These are phyloP conservation scores for Patella pellucida DNA, from an alignment of 2,888 invertebrate species.

Conservation along the genomic window DNA sequence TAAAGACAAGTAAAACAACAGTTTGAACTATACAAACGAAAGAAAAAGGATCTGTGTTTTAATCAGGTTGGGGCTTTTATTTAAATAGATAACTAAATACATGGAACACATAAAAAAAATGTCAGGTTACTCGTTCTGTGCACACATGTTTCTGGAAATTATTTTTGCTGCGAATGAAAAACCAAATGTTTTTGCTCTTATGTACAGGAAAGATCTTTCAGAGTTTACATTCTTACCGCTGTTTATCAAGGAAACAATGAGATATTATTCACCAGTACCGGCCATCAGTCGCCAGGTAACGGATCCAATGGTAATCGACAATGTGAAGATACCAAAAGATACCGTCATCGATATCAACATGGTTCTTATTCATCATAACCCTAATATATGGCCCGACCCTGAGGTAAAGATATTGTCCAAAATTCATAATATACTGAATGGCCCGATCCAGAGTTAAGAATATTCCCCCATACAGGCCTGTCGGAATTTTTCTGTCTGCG, in stretches of 20 bases:
- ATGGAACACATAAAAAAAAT: background rate
- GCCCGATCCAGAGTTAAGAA: background rate
- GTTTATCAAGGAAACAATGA: slow-evolving; percentile 52
- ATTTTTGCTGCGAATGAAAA: background rate
- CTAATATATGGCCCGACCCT: slow-evolving; percentile 35
- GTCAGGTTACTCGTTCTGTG: background rate
- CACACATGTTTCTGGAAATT: background rate
- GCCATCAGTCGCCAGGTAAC: slow-evolving; percentile 40
- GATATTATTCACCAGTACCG: slow-evolving; percentile 47
- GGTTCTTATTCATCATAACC: slow-evolving; percentile 43
- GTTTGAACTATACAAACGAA: too few relatives aligned
- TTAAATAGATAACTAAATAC: background rate
- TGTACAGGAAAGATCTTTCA: slow-evolving; percentile 42
- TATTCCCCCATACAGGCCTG: too few relatives aligned
- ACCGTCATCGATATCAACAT: slow-evolving; percentile 36
- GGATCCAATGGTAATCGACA: slow-evolving; percentile 42
- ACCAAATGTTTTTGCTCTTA: background rate
- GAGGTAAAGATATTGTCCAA: background rate
- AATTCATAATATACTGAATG: too few relatives aligned
- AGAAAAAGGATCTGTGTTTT: too few relatives aligned
- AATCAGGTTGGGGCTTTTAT: too few relatives aligned
- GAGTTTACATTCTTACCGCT: slow-evolving; percentile 43
- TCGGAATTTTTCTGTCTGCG: too few relatives aligned
- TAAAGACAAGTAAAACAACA: too few relatives aligned
- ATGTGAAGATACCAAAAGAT: slow-evolving; percentile 36